A percentile compares a stretch with the other conserved stretches of the same genome.
Conservation (phyloP, 2,888 invertebrate species). For the Aphodius sticticus region DNA sequence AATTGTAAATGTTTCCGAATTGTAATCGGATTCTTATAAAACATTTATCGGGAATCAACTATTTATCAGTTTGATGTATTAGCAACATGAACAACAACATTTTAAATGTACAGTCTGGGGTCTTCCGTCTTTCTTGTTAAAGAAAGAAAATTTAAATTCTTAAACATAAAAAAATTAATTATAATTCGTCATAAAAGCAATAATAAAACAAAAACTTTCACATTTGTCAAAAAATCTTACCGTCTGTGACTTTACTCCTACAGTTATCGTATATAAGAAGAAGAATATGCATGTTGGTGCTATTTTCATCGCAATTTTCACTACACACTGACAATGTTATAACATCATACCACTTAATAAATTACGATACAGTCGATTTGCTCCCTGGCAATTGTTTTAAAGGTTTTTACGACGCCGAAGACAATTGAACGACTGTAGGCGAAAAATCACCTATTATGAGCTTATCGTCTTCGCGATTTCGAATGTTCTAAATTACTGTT, state of each 20-base stretch:
- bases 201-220: too few relatives aligned
- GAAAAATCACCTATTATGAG: not conserved
- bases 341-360: not conserved
- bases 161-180: too few relatives aligned
- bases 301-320: not conserved
- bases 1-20: too few relatives aligned
- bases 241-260: not conserved
- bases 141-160: too few relatives aligned
- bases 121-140: too few relatives aligned
- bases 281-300: not conserved
- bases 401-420: not conserved
- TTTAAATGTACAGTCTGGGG: too few relatives aligned
- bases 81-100: too few relatives aligned
- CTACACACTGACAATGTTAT: not conserved
- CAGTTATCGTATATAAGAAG: not conserved
- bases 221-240: not conserved
- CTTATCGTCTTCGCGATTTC: not conserved
- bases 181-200: too few relatives aligned
- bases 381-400: not conserved
- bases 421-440: not conserved
- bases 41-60: too few relatives aligned
- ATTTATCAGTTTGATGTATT: too few relatives aligned
- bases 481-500: not conserved
- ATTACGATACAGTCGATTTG: not conserved
- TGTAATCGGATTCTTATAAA: too few relatives aligned